Evolutionary conservation across 2,888 invertebrate genomes (phyloP).

Genomic region (Drosophila nr. medialis): DNA sequence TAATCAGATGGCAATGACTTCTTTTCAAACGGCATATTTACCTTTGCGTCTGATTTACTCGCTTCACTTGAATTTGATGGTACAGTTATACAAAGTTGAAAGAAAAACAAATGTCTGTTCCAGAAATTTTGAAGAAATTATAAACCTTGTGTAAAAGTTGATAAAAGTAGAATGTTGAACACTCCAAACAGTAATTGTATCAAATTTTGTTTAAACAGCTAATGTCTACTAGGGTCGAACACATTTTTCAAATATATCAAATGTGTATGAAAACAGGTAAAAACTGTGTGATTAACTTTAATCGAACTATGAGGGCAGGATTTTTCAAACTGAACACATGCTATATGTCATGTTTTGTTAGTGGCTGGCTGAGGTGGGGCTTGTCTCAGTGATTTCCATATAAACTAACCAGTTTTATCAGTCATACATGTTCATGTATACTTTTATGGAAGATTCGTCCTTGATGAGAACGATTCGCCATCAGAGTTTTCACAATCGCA

Average conservation of each 20-base stretch:
- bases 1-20: neutral
- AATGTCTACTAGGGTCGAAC: constrained; percentile 37
- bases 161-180: constrained; percentile 41
- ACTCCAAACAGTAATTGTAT: constrained; percentile 9
- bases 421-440: neutral
- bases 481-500: neutral
- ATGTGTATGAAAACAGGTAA: neutral
- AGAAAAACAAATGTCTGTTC: constrained; percentile 41
- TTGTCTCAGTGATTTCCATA: neutral
- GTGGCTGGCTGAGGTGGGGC: neutral
- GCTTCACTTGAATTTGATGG: constrained; percentile 65
- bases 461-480: neutral
- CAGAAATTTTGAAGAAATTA: constrained; percentile 71
- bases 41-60: constrained; percentile 50
- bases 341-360: neutral
- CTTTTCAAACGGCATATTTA: constrained; percentile 9
- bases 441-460: neutral
- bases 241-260: neutral
- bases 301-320: neutral
- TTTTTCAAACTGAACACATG: neutral
- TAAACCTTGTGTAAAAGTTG: constrained; percentile 59
- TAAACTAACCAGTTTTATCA: neutral
- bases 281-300: neutral
- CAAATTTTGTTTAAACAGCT: constrained; percentile 24
- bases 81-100: constrained; percentile 36